These are phyloP conservation scores for Raja brachyura DNA, from an alignment of 2,113 vertebrate genomes.

Conservation along the genomic window DNA sequence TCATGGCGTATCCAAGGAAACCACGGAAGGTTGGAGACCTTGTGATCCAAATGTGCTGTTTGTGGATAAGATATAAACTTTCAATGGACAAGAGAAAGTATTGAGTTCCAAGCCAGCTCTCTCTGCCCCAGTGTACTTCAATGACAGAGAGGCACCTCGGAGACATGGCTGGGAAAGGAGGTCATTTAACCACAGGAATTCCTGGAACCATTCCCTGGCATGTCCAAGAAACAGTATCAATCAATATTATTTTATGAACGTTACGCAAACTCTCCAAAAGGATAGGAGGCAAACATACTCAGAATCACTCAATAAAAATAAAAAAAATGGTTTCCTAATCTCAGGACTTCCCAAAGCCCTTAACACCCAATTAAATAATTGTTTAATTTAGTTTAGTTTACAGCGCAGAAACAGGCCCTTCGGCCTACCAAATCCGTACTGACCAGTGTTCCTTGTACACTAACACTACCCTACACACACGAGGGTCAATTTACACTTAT, in stretches of 20 bases:
- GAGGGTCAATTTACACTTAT: no score
- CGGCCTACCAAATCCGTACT: no score
- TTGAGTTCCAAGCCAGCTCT: neutral
- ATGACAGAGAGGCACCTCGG: neutral
- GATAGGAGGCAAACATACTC: no score
- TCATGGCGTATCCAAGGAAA: neutral
- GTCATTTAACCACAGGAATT: neutral
- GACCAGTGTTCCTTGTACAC: no score
- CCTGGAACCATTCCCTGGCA: neutral
- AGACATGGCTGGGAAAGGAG: neutral
- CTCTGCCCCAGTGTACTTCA: neutral
- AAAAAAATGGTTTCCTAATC: no score
- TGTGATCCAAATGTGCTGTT: neutral
- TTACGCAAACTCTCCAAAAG: no score
- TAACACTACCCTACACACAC: no score
- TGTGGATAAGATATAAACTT: neutral
- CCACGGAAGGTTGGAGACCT: neutral
- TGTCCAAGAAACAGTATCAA: neutral
- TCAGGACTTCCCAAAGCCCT: no score
- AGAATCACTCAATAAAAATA: no score
- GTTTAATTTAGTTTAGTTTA: no score
- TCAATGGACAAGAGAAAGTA: neutral
- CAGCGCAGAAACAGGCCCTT: no score
- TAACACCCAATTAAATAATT: no score
- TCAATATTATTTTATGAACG: neutral